A percentile compares a stretch with the other conserved stretches of the same genome.
These are phyloP conservation scores for Petrocephalus schoutedeni DNA, from an alignment of 2,797 vertebrate genomes.

Conservation along the genomic window DNA sequence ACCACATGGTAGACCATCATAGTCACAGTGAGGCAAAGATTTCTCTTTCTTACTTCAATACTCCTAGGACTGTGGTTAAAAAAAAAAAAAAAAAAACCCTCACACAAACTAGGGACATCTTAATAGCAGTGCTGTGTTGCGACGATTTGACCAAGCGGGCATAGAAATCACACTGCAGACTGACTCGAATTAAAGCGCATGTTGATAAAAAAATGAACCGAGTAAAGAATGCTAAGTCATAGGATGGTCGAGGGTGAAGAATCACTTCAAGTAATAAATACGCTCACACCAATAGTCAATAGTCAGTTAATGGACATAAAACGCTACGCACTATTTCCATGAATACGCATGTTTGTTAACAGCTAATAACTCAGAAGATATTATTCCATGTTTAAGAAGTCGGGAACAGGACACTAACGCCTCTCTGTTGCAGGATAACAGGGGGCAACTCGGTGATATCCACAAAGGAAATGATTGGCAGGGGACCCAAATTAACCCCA, in stretches of 20 bases:
- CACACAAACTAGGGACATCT: neutral
- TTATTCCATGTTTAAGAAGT: neutral
- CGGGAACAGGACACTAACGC: neutral
- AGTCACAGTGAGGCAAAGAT: conserved; percentile 10
- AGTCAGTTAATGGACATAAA: neutral
- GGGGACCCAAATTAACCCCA: neutral
- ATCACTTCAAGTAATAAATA: neutral
- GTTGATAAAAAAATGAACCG: neutral
- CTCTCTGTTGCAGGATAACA: neutral
- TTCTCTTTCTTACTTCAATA: conserved; percentile 9
- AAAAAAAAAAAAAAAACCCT: neutral
- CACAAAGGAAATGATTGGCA: neutral
- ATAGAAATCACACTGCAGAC: neutral
- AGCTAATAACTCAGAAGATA: neutral
- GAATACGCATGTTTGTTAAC: neutral
- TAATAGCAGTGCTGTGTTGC: neutral
- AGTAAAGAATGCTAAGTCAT: neutral
- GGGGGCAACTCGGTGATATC: neutral
- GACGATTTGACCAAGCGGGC: neutral
- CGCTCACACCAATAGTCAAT: neutral
- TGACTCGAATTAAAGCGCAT: neutral
- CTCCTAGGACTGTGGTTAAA: neutral
- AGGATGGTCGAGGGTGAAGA: neutral
- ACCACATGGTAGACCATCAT: conserved; percentile 15
- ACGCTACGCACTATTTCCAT: neutral